Percentiles rank a stretch among this genome's conserved stretches.
Evolutionary conservation across 1,140 invertebrate genomes (phyloP).

Genomic region (Diorhabda sublineata): DNA sequence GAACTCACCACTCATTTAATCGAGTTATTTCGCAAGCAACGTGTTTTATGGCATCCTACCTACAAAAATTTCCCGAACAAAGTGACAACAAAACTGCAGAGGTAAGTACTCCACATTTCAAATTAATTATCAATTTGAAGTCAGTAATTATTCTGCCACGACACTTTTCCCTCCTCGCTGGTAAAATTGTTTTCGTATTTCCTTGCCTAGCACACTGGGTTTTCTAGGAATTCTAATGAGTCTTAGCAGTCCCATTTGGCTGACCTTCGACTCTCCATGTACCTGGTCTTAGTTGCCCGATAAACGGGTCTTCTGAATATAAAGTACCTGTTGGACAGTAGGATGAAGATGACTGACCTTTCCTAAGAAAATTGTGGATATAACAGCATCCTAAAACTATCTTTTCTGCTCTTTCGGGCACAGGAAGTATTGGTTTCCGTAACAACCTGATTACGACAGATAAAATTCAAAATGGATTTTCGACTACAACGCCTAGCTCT

Average conservation of each 20-base stretch:
- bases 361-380: conserved; percentile 17
- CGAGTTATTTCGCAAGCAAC: background rate
- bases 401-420: conserved; percentile 13
- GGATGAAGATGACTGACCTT: conserved; percentile 9
- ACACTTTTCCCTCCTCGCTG: conserved; percentile 18
- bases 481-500: conserved; percentile 5
- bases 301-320: conserved; percentile 6
- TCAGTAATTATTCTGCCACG: conserved; percentile 16
- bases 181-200: conserved; percentile 19
- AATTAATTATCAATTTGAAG: conserved; percentile 15
- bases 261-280: conserved; percentile 17
- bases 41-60: too few relatives aligned
- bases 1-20: too few relatives aligned
- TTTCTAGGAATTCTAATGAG: conserved; percentile 15
- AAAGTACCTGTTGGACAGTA: conserved; percentile 13
- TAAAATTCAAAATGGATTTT: conserved; percentile 10
- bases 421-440: conserved; percentile 10
- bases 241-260: conserved; percentile 18
- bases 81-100: conserved; percentile 7
- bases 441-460: conserved; percentile 5
- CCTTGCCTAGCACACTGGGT: conserved; percentile 16
- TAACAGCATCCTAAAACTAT: conserved; percentile 16
- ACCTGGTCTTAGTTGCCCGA: conserved; percentile 6
- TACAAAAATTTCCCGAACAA: conserved; percentile 1
- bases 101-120: conserved; percentile 6